Base-by-base conservation (phyloP, 2,113 vertebrate species). In the Grantiella picta region DNA sequence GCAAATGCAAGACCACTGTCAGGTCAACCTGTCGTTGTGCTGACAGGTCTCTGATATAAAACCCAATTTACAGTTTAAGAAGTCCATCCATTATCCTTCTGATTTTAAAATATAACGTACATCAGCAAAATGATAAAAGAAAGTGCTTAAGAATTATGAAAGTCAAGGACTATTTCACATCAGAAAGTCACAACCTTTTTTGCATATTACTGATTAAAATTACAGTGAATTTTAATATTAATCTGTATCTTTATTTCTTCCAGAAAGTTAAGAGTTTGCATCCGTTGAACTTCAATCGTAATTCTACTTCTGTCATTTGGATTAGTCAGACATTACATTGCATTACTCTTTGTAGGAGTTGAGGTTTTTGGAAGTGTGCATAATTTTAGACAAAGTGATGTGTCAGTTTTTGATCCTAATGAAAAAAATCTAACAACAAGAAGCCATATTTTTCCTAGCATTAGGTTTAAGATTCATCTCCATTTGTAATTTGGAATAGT, bases 41-140 rank as follows among this genome's bases (percentile, higher is more conserved):
- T 97, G 97, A 98, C 97, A 97, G 82, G 95, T 95, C 95, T 98
- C 96, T 98, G 97, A 98, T 98, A 97, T 97, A 98, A 98, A 98
- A 98, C 98, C 97, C 98, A 98, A 98, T 98, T 98, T 98, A 97
- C 94, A 97, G 95, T 97, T 97, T 96, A 97, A 97, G 98, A 98
- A 98, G 98, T 97, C 98, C 97, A 98, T 98, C 98, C 97, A 98
- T 98, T 98, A 98, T 98, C 97, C 97, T 97, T 97, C 96, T 45
- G 96, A 96, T 98, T 98, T 98, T 98, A 98, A 98, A 98, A 97
- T 97, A 98, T 96, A 97, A 89, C 98, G 96, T 96, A 96, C 97
- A 97, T 98, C 98, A 98, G 98, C 98, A 97, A 98, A 98, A 98
- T 97, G 95, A 97, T 97, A 97, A 97, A 98, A 97, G 97, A 95